phyloP scores from a whole-genome alignment of 2,797 vertebrate species.

The Chlorospingus flavigularis region DNA sequence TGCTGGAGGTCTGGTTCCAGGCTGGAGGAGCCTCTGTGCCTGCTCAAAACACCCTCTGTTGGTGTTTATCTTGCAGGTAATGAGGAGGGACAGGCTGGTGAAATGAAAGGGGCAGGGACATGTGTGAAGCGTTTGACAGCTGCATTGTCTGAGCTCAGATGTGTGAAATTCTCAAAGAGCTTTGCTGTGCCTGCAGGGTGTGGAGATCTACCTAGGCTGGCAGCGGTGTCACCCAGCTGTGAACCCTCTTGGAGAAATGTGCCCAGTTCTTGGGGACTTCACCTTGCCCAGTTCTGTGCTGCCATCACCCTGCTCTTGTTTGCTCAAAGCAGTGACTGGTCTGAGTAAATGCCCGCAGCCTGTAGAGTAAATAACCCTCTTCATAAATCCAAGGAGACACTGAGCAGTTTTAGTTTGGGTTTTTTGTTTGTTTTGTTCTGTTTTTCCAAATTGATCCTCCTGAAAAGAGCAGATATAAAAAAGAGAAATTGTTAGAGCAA shows the following conservation, averaged over 20 bases:
- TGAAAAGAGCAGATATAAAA: background rate
- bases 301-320: background rate
- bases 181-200: background rate
- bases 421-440: background rate
- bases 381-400: background rate
- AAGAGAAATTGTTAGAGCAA: background rate
- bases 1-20: background rate
- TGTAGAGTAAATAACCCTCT: background rate
- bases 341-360: background rate
- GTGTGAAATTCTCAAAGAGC: background rate
- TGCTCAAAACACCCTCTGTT: background rate
- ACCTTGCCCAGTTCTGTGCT: background rate
- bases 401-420: background rate
- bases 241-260: background rate
- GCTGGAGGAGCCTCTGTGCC: background rate
- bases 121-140: background rate
- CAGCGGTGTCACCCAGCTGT: background rate
- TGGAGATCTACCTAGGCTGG: background rate
- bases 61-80: background rate
- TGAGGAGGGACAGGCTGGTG: background rate
- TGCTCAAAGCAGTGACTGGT: background rate
- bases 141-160: background rate
- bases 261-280: background rate
- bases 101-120: background rate
- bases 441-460: background rate